phyloP scores from a whole-genome alignment of 2,113 vertebrate genomes.

The Cyprichromis sp. region DNA sequence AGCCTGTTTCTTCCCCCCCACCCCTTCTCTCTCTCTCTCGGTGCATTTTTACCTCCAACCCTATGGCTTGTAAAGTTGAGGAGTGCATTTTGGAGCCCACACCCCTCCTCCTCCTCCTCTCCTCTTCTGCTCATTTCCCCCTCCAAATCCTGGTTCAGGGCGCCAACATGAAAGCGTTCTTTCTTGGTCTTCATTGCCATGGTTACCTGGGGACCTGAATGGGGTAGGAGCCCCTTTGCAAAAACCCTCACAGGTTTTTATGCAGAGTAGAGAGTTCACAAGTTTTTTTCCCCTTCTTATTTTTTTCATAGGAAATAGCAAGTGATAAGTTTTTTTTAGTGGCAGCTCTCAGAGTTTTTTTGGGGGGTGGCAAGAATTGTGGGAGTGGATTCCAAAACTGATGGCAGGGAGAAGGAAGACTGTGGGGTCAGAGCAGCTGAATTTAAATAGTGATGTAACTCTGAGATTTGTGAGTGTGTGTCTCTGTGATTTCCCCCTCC shows the following conservation, averaged over 20 bases:
- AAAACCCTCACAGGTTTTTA: conserved; percentile 47
- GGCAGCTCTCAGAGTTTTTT: not conserved
- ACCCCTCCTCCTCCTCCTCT: not conserved
- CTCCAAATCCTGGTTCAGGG: conserved; percentile 66
- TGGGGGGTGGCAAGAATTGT: not conserved
- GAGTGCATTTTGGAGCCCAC: conserved; percentile 37
- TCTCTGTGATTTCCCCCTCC: not conserved
- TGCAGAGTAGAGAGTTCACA: conserved; percentile 14
- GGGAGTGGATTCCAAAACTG: not conserved
- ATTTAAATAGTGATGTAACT: not conserved
- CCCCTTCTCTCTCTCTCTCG: not conserved
- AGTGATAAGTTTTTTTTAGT: not conserved
- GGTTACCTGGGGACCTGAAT: conserved; percentile 74
- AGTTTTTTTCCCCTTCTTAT: not conserved
- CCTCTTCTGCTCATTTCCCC: conserved; percentile 61
- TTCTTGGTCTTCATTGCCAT: conserved; percentile 73
- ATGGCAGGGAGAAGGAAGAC: not conserved
- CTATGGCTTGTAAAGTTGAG: conserved; percentile 61
- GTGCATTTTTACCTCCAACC: conserved; percentile 36
- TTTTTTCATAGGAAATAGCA: conserved; percentile 7
- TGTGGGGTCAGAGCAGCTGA: conserved; percentile 2
- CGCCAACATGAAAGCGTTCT: conserved; percentile 75
- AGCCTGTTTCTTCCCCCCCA: not conserved
- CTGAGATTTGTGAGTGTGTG: not conserved
- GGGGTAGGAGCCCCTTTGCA: conserved; percentile 57